Evolutionary conservation across 2,113 vertebrate species (phyloP).

Genomic region (Trogon surrucura): DNA sequence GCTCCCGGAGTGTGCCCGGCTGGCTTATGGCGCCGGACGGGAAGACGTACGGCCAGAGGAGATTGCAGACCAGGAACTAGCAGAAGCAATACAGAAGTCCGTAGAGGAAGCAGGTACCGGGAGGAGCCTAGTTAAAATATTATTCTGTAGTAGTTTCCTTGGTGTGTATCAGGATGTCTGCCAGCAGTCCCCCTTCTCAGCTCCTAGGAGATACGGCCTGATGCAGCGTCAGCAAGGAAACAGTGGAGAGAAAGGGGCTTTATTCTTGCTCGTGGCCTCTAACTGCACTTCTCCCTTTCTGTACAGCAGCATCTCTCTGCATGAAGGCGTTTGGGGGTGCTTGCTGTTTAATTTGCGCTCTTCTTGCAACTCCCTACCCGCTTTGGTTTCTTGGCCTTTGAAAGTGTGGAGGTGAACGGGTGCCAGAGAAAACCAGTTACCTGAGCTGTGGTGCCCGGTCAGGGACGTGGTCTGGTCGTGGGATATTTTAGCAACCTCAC

Average conservation of each 20-base stretch:
- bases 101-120: conserved; percentile 92
- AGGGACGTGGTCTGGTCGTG: fast-evolving
- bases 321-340: not conserved
- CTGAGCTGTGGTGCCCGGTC: fast-evolving
- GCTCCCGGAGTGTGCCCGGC: conserved; percentile 91
- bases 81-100: conserved; percentile 94
- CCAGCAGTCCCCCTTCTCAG: not conserved
- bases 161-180: not conserved
- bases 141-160: not conserved
- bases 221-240: not conserved
- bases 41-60: conserved; percentile 89
- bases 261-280: not conserved
- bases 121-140: not conserved
- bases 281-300: not conserved
- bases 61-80: conserved; percentile 92
- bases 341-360: not conserved
- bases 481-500: not conserved
- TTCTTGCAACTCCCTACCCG: not conserved
- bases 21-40: conserved; percentile 89
- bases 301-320: not conserved
- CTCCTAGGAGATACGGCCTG: not conserved
- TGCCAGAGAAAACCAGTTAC: too few relatives aligned
- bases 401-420: not conserved
- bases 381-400: not conserved
- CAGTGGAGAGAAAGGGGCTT: not conserved